phyloP scores from a whole-genome alignment of 1,140 invertebrate genomes.

The Euwallacea similis region DNA sequence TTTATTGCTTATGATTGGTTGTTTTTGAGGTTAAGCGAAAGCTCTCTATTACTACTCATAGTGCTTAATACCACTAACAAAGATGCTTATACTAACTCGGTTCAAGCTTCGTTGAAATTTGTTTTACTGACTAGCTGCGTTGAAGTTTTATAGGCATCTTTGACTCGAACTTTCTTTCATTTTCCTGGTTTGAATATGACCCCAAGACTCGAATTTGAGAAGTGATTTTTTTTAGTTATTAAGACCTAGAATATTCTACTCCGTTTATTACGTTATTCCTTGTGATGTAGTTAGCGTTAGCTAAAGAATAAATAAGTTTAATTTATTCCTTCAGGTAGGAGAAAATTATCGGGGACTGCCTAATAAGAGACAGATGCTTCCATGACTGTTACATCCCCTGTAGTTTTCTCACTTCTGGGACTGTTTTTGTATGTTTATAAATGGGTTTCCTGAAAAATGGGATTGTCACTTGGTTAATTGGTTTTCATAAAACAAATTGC shows the following conservation, averaged over 20 bases:
- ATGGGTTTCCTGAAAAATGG: too few species aligned
- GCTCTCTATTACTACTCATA: too few species aligned
- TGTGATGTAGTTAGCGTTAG: slow-evolving; percentile 50
- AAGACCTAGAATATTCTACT: slow-evolving; percentile 42
- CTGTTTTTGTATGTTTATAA: too few species aligned
- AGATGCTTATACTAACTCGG: slow-evolving; percentile 8
- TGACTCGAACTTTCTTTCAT: slow-evolving; percentile 22
- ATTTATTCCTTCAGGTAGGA: neutral
- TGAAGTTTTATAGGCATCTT: slow-evolving; percentile 44
- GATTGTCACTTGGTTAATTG: neutral
- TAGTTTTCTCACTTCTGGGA: too few species aligned
- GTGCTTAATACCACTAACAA: neutral
- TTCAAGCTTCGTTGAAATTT: neutral
- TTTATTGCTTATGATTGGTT: too few species aligned
- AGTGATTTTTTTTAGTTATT: slow-evolving; percentile 52
- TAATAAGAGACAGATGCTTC: too few species aligned
- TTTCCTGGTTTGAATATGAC: too few species aligned
- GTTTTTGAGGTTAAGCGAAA: too few species aligned
- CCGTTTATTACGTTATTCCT: slow-evolving; percentile 43
- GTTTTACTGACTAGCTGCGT: slow-evolving; percentile 7
- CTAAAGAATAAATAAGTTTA: slow-evolving; percentile 5
- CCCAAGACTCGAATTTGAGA: slow-evolving; percentile 23
- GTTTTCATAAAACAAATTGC: slow-evolving; percentile 33
- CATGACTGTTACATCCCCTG: too few species aligned
- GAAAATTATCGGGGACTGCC: too few species aligned